phyloP scores from a whole-genome alignment of 2,888 invertebrate genomes.

The Perdita meconis region DNA sequence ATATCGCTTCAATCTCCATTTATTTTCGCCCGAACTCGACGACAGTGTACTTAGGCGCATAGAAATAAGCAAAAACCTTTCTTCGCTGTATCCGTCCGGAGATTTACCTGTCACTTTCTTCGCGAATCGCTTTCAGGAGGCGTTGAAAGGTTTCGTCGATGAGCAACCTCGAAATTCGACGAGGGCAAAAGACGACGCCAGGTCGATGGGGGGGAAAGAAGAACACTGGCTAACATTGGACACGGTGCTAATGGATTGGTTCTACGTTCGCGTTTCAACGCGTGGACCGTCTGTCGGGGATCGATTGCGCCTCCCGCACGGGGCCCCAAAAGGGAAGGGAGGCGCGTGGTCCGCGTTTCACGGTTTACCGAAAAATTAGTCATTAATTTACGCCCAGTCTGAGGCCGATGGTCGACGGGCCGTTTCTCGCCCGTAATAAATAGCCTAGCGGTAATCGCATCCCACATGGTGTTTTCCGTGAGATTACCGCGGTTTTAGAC shows the following conservation, averaged over 20 bases:
- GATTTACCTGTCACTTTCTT: constrained; percentile 30
- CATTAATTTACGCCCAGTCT: constrained; percentile 76
- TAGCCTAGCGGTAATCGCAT: constrained; percentile 61
- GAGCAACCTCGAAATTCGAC: constrained; percentile 9
- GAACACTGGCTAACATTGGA: constrained; percentile 61
- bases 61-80: constrained; percentile 22
- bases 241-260: constrained; percentile 78
- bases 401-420: constrained; percentile 44
- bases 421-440: constrained; percentile 62
- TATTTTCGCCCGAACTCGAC: constrained; percentile 13
- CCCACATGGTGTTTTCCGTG: constrained; percentile 69
- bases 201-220: constrained; percentile 21
- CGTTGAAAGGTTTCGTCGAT: constrained; percentile 12
- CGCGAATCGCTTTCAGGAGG: neutral
- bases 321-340: constrained; percentile 54
- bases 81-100: neutral
- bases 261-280: constrained; percentile 67
- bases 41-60: constrained; percentile 6
- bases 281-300: constrained; percentile 79
- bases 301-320: constrained; percentile 54
- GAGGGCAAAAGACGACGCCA: neutral
- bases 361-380: constrained; percentile 79
- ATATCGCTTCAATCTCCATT: constrained; percentile 57
- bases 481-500: constrained; percentile 57
- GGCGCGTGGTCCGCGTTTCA: constrained; percentile 79